Base-by-base conservation (phyloP, 30 jellyfish, hydroid and myxozoan genomes). In the Sanderia malayensis region DNA sequence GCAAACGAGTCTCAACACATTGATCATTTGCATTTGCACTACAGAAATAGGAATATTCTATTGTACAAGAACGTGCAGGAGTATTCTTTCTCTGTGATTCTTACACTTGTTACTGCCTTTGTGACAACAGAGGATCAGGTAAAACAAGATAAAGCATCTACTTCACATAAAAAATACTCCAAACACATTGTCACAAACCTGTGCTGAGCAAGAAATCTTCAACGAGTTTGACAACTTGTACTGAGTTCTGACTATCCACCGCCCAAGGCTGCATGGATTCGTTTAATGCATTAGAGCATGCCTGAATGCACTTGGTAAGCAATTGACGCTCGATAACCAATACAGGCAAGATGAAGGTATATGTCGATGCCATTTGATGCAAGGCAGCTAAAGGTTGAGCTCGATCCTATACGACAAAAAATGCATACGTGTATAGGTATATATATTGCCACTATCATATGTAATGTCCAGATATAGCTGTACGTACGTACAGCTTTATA, bases 191-290 rank as follows among this genome's bases (percentile, higher is more conserved):
- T 18, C 2, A 55, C 86, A 2, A 4, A 87, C 96, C 96, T 61
- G 84, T 70, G 44, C 86, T 79, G 2, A 73, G 67, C 30, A 90
- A 74, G 79, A 90, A 90, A 46, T 79, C 95, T 61, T 90, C 92
- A 33, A 90, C 95, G 0, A 90, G 82, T 62, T 72, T 83, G 20
- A 90, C 74, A 18, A 84, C 85, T 58, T 90, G 96, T 7, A 81
- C 94, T 2, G 98, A 93, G 46, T 90, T 90, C 72, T 84, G 96
- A 25, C 92, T 71, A 46, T 83, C 96, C 15, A 82, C 94, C 17
- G 94, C 95, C 89, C 80, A 82, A 4, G 95, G 95, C 70, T 82
- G 98, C 3, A 66, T 79, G n/a, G 96, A 83, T 37, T 74, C 89
- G 15, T 45, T 64, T 27, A 90, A 37, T 2, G 95, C 94, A 7